Evolutionary conservation across 2,113 vertebrate genomes (phyloP).

Genomic region (Gila orcuttii): DNA sequence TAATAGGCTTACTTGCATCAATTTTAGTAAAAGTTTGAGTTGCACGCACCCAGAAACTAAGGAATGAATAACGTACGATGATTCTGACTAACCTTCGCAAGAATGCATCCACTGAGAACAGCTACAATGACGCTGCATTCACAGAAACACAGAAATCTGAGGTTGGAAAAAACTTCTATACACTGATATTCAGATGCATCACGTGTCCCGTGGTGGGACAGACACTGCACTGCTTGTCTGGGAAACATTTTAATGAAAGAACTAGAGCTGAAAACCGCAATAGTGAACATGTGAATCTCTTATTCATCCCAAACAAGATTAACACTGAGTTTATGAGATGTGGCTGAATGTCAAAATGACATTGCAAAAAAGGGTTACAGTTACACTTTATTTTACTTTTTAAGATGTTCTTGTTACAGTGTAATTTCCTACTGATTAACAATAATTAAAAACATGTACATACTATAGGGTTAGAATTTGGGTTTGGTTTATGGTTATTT

Average conservation of each 20-base stretch:
- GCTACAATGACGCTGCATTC: not conserved
- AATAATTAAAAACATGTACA: too few species aligned
- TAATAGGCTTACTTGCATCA: too few species aligned
- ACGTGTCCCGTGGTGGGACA: not conserved
- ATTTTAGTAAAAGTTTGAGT: too few species aligned
- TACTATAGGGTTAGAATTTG: too few species aligned
- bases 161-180: not conserved
- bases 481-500: too few species aligned
- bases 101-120: not conserved
- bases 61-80: not conserved
- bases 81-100: conserved; percentile 1
- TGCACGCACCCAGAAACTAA: not conserved
- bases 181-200: not conserved
- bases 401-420: not conserved
- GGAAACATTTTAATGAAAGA: not conserved
- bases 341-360: not conserved
- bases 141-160: not conserved
- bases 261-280: not conserved
- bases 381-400: not conserved
- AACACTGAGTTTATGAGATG: not conserved
- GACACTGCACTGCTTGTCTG: conserved; percentile 6
- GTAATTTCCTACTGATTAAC: not conserved
- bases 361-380: not conserved
- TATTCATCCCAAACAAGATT: not conserved
- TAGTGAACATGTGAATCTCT: not conserved